Conservation (phyloP, 30 jellyfish, hydroid and myxozoan species). For the Chironex yamaguchii region DNA sequence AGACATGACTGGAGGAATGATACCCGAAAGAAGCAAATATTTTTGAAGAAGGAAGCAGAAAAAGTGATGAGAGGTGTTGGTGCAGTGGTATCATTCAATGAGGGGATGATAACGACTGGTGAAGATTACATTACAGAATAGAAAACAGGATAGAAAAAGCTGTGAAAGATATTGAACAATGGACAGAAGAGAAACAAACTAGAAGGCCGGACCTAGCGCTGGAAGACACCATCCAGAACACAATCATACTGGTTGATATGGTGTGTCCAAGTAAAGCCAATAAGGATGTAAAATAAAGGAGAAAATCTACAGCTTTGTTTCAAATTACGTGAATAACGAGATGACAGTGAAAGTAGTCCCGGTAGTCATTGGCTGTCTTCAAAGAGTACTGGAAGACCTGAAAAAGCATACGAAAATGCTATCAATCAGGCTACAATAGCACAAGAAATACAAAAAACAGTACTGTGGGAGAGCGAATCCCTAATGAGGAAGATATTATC, state of each 20-base stretch:
- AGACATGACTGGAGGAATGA: neutral
- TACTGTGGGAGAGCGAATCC: neutral
- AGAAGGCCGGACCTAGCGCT: neutral
- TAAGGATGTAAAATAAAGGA: neutral
- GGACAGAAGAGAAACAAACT: neutral
- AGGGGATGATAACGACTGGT: neutral
- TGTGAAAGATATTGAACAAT: neutral
- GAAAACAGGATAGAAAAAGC: neutral
- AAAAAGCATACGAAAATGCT: neutral
- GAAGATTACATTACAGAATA: neutral
- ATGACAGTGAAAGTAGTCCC: neutral
- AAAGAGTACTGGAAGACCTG: neutral
- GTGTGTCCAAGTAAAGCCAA: neutral
- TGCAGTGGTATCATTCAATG: neutral
- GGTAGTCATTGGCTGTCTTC: neutral
- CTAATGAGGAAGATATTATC: neutral
- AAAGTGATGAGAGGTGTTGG: neutral
- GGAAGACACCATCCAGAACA: neutral
- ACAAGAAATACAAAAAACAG: neutral
- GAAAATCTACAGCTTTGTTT: neutral
- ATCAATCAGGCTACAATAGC: neutral
- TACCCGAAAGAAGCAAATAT: neutral
- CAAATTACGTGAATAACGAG: neutral
- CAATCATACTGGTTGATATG: neutral
- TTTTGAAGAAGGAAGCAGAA: neutral